Evolutionary conservation across 2,797 vertebrate species (phyloP), one percentile per base, ranked within the genome.

Genomic region (Pangasius mekongensis): DNA sequence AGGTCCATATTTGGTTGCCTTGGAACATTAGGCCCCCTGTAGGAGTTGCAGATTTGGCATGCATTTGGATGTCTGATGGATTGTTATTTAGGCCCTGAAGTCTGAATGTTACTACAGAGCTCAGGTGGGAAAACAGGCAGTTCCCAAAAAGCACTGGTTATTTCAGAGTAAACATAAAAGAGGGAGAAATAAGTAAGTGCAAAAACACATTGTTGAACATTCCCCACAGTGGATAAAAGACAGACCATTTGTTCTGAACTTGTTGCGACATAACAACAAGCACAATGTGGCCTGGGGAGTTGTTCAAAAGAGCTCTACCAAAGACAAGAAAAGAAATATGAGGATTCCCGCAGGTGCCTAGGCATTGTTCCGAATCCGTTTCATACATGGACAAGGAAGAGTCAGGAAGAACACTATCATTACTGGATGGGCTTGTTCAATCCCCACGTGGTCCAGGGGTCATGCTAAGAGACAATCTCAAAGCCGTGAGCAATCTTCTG

Each of bases 251-350:
- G 88, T 91, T 92, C 85, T 86, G 69, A 56, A 86, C 67, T 71
- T 89, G 84, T 92, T 91, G 89, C 85, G 33, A 91, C 91, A 93
- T 89, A 87, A 91, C 87, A 88, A 89, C 82, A 88, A 87, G 89
- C 89, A 91, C 87, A 92, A 87, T 80, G 86, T 89, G 89, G 84
- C 69, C 82, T 33, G 47, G 39, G 83, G 86, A 86, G 74, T 47
- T 89, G 56, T 87, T 83, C 69, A 83, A 33, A 90, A 90, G 89
- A 87, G 66, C 85, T 87, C 49, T 49, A 60, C 84, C 87, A 80
- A 89, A 86, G 73, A 81, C 81, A 89, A 82, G 62, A 52, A 83
- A 54, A 66, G 84, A 91, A 91, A 93, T 86, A 87, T 60, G 73
- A 91, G 88, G 90, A 91, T 88, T 89, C 90, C 90, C 73, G 60